phyloP scores from a whole-genome alignment of 2,113 vertebrate species.

The Petroica traversi region DNA sequence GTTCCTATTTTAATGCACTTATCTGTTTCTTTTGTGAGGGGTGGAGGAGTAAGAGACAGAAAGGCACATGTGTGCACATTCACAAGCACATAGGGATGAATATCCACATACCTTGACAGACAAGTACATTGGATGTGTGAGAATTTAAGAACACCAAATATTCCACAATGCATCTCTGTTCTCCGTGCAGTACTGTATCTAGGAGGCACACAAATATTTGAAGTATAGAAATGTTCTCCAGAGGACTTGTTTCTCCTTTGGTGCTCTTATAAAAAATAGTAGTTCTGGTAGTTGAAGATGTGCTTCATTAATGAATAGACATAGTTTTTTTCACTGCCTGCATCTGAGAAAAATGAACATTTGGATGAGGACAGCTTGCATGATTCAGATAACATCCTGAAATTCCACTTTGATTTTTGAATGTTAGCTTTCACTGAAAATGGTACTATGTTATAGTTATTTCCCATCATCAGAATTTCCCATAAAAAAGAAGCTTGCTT shows the following conservation, averaged over 20 bases:
- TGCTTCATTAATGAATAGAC: background rate
- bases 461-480: background rate
- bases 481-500: background rate
- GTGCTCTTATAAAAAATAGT: background rate
- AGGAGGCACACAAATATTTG: background rate
- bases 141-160: background rate
- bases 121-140: background rate
- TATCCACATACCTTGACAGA: background rate
- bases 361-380: background rate
- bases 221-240: background rate
- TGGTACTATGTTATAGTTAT: background rate
- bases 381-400: background rate
- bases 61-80: background rate
- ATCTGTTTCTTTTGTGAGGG: background rate
- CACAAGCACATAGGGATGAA: background rate
- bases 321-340: background rate
- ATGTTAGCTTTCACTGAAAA: background rate
- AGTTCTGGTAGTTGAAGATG: background rate
- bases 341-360: background rate
- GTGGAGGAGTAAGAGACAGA: background rate
- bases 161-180: background rate
- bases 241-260: background rate
- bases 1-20: too few relatives aligned
- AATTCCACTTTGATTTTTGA: background rate
- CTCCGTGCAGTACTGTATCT: background rate